A percentile compares a stretch with the other conserved stretches of the same genome.
Evolutionary conservation across 2,888 invertebrate genomes (phyloP).

Genomic region (Pyrgus malvae): DNA sequence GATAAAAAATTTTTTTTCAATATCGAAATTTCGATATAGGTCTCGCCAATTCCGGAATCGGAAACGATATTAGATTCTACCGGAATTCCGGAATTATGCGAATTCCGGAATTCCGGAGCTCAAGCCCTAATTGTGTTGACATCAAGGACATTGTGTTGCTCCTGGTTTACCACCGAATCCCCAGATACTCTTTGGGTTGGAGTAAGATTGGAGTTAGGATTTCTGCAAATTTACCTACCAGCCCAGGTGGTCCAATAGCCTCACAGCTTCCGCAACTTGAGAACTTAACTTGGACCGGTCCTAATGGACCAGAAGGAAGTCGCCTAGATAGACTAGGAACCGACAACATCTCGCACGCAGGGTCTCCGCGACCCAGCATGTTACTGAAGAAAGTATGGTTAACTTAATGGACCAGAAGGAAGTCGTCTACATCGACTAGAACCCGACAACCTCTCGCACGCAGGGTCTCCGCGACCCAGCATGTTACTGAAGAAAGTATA

Average conservation of each 20-base stretch:
- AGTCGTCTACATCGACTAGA: no score
- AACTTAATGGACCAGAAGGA: no score
- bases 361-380: conserved; percentile 31
- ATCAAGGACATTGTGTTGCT: neutral
- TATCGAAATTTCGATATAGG: no score
- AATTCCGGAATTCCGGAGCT: no score
- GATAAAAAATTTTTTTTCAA: no score
- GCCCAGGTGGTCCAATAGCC: neutral
- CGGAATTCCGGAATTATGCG: no score
- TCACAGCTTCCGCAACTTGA: neutral
- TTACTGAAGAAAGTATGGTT: conserved; percentile 27
- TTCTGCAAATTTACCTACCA: neutral
- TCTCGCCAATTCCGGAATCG: no score
- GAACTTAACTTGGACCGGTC: neutral
- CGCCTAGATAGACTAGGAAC: conserved; percentile 36
- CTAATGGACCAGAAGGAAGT: conserved; percentile 32
- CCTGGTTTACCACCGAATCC: neutral
- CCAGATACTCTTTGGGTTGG: neutral
- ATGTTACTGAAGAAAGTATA: no score
- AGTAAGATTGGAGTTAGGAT: neutral
- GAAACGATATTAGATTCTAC: no score
- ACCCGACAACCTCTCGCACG: no score
- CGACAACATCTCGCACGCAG: conserved; percentile 26
- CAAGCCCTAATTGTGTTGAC: no score
- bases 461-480: no score